Evolutionary conservation across 2,888 invertebrate species (phyloP).

Genomic region (Polyommatus iphigenia): DNA sequence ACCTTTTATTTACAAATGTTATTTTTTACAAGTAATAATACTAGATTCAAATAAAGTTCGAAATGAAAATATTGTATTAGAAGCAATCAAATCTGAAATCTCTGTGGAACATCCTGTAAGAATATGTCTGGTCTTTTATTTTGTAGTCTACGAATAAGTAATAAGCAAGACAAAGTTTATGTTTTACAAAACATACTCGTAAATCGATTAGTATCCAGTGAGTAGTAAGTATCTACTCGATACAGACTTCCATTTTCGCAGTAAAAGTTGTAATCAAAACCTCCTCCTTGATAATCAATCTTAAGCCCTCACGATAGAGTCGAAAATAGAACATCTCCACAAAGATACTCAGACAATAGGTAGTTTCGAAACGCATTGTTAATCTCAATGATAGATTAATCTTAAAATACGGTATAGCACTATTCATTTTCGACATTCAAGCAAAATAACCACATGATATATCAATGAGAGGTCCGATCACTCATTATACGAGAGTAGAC

Average conservation of each 20-base stretch:
- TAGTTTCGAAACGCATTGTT: conserved; percentile 23
- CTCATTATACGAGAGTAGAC: conserved; percentile 61
- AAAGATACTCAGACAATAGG: conserved; percentile 5
- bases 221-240: background rate
- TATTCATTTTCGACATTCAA: conserved; percentile 43
- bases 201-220: background rate
- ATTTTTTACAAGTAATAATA: background rate
- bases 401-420: conserved; percentile 35
- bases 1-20: background rate
- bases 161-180: background rate
- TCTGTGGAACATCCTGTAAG: no score
- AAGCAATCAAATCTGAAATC: no score
- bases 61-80: no score
- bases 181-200: background rate
- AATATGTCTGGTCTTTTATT: no score
- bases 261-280: conserved; percentile 11
- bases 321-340: background rate
- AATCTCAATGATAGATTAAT: conserved; percentile 26
- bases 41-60: no score
- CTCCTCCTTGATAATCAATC: background rate
- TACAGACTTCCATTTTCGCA: conserved; percentile 3
- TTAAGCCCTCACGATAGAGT: background rate
- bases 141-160: no score
- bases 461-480: conserved; percentile 56
- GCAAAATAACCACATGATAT: conserved; percentile 49